Percentiles rank a stretch among this genome's conserved stretches.
Conservation (phyloP, 1,140 invertebrate genomes). For the Microvelia longipes region DNA sequence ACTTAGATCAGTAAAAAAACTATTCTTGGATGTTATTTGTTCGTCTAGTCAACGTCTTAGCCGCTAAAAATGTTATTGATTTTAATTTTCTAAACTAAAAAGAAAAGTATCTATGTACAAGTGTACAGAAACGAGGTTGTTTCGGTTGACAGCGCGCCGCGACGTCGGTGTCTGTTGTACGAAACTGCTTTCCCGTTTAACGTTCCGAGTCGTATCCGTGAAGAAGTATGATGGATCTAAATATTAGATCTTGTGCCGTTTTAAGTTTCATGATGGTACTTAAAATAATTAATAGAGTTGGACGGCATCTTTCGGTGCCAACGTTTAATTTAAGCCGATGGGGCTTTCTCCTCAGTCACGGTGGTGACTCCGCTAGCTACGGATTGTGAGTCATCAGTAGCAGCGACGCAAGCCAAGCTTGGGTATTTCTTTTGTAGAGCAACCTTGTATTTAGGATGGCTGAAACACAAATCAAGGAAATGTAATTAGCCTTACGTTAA, state of each 20-base stretch:
- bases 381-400: constrained; percentile 10
- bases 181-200: not conserved
- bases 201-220: not conserved
- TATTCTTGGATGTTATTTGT: not conserved
- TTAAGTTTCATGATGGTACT: not conserved
- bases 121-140: not conserved
- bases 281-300: not conserved
- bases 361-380: constrained; percentile 19
- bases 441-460: constrained; percentile 59
- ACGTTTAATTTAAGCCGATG: constrained; percentile 13
- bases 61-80: no score
- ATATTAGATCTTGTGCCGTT: not conserved
- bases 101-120: not conserved
- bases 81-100: no score
- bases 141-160: not conserved
- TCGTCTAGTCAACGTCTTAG: not conserved
- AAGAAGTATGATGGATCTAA: not conserved
- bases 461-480: constrained; percentile 27
- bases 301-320: not conserved
- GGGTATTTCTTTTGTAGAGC: constrained; percentile 56
- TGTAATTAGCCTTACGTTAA: not conserved
- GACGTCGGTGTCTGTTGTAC: not conserved
- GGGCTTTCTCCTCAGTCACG: constrained; percentile 17
- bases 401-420: constrained; percentile 20
- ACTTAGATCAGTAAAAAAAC: not conserved